A percentile compares a stretch with the other conserved stretches of the same genome.
These are phyloP conservation scores for Xenopus tropicalis DNA, from an alignment of 2,113 vertebrate species.

Conservation along the genomic window DNA sequence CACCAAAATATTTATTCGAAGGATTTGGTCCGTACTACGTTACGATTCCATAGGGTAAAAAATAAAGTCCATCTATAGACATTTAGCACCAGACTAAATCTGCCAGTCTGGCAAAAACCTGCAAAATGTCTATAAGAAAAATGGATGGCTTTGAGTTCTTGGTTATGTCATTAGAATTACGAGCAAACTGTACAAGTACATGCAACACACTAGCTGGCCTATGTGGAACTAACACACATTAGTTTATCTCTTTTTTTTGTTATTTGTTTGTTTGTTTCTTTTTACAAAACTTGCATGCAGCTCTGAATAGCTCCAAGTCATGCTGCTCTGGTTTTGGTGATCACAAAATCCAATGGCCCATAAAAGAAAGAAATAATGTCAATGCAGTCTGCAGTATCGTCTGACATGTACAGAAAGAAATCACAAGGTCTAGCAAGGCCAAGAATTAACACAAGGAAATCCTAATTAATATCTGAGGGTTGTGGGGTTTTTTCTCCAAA, in stretches of 20 bases:
- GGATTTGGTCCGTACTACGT: conserved; percentile 88
- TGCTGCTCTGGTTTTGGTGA: conserved; percentile 82
- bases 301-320: conserved; percentile 88
- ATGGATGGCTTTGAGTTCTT: conserved; percentile 97
- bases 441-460: conserved; percentile 67
- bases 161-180: conserved; percentile 91
- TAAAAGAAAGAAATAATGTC: conserved; percentile 68
- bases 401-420: conserved; percentile 73
- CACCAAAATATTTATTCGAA: conserved; percentile 80
- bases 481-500: conserved; percentile 56
- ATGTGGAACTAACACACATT: conserved; percentile 95
- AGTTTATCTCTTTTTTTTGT: conserved; percentile 79
- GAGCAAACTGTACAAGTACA: conserved; percentile 99
- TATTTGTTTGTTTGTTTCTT: conserved; percentile 51
- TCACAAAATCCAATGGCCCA: conserved; percentile 74
- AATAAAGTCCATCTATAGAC: conserved; percentile 87
- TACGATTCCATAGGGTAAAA: conserved; percentile 81
- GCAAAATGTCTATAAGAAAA: conserved; percentile 82
- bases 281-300: conserved; percentile 96
- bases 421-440: conserved; percentile 74
- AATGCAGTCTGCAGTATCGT: conserved; percentile 68
- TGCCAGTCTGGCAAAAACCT: conserved; percentile 72
- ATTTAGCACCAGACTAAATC: conserved; percentile 81
- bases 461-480: conserved; percentile 63
- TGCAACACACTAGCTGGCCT: conserved; percentile 98